phyloP scores from a whole-genome alignment of 2,888 invertebrate genomes.

The Eristalis pertinax region DNA sequence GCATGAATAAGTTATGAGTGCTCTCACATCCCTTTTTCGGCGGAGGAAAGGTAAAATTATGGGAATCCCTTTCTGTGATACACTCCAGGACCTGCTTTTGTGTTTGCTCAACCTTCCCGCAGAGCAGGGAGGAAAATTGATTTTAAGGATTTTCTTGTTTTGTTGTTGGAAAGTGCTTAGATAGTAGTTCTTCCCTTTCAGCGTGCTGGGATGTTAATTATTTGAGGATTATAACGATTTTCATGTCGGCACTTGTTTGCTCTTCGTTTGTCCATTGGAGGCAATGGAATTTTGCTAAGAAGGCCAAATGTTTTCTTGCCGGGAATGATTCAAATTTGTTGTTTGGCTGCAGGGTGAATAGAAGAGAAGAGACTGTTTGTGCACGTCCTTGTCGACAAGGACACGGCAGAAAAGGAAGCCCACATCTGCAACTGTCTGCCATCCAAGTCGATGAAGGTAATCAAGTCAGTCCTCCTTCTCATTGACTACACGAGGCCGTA shows the following conservation, averaged over 20 bases:
- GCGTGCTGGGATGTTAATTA: not conserved
- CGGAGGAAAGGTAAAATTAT: not conserved
- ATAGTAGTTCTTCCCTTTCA: not conserved
- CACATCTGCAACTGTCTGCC: no score
- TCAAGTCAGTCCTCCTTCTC: no score
- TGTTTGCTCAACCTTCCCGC: conserved; percentile 10
- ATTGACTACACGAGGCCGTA: no score
- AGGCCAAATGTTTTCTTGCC: no score
- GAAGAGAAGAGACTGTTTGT: no score
- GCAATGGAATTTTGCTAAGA: no score
- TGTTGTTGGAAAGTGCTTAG: not conserved
- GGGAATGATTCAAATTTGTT: no score
- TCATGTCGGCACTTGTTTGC: not conserved
- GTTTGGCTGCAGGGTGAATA: no score
- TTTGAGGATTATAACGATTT: not conserved
- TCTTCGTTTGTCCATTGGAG: not conserved
- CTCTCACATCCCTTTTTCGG: not conserved
- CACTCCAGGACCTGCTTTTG: not conserved
- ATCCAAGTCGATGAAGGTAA: no score
- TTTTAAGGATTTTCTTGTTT: not conserved
- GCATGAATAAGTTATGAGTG: conserved; percentile 11
- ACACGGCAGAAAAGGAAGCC: no score
- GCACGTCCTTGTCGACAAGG: no score
- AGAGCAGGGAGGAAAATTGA: conserved; percentile 1
- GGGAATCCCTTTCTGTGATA: conserved; percentile 1